These are phyloP conservation scores for Dendroctonus ponderosae DNA, from an alignment of 1,140 invertebrate species.

Conservation along the genomic window DNA sequence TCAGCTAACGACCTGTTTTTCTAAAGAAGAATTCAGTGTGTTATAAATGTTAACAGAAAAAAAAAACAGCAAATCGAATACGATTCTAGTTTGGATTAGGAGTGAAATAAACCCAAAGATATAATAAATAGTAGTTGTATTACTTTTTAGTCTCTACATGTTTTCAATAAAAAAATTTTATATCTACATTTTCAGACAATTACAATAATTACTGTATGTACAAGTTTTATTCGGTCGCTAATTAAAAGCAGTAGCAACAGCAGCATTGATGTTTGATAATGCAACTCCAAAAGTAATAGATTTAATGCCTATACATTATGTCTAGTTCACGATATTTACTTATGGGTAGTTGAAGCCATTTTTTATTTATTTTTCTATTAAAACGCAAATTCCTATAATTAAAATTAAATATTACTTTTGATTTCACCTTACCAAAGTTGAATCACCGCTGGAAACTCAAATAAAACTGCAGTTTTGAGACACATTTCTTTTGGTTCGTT, in stretches of 20 bases:
- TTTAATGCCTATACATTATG: conserved; percentile 23
- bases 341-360: conserved; percentile 17
- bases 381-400: neutral
- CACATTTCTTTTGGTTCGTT: conserved; percentile 17
- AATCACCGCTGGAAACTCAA: conserved; percentile 15
- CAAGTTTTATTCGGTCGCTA: conserved; percentile 13
- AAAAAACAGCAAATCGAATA: no score
- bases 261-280: conserved; percentile 32
- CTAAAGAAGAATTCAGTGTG: no score
- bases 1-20: neutral
- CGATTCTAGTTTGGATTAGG: no score
- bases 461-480: neutral
- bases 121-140: conserved; percentile 34
- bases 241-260: conserved; percentile 30
- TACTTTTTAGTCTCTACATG: conserved; percentile 27
- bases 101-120: neutral
- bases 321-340: conserved; percentile 16
- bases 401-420: conserved; percentile 34
- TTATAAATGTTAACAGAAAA: no score
- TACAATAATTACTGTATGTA: conserved; percentile 38
- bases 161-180: conserved; percentile 45
- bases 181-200: conserved; percentile 46
- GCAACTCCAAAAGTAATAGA: conserved; percentile 33
- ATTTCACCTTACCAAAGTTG: conserved; percentile 33
- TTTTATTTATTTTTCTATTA: conserved; percentile 1